These are phyloP conservation scores for Steatornis caripensis DNA, from an alignment of 2,113 vertebrate species.

Conservation along the genomic window DNA sequence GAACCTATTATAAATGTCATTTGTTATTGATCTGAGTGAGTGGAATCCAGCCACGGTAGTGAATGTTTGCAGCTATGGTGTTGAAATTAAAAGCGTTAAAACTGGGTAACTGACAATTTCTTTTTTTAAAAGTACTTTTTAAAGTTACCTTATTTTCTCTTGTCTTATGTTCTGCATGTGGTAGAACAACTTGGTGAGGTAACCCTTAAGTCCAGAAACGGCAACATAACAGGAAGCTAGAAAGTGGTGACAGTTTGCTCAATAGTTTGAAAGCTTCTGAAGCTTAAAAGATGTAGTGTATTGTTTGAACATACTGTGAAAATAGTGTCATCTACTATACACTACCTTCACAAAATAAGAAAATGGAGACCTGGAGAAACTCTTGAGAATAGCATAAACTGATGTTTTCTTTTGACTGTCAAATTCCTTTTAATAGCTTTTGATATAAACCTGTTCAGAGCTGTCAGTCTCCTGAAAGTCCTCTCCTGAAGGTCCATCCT, in stretches of 20 bases:
- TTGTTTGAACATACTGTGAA: background rate
- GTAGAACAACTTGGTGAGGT: background rate
- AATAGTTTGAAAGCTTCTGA: background rate
- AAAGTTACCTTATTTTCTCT: background rate
- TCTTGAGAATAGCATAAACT: background rate
- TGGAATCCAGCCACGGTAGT: background rate
- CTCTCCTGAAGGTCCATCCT: no score
- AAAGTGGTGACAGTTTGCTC: slow-evolving; percentile 2
- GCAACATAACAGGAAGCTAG: slow-evolving; percentile 29
- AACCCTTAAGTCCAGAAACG: background rate
- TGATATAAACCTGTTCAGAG: background rate
- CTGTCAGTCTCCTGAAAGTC: background rate
- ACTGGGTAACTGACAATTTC: background rate
- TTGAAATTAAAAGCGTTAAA: background rate
- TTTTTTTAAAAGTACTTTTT: background rate
- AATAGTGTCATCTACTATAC: background rate
- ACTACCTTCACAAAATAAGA: background rate
- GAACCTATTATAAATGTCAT: background rate
- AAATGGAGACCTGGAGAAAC: background rate
- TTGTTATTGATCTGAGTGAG: background rate
- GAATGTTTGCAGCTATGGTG: background rate
- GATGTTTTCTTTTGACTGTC: background rate
- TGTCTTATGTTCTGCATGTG: background rate
- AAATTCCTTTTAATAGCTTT: background rate
- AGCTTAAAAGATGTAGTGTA: background rate